Percentiles rank a stretch among this genome's conserved stretches.
These are phyloP conservation scores for Argentina silus DNA, from an alignment of 2,797 vertebrate genomes.

Conservation along the genomic window DNA sequence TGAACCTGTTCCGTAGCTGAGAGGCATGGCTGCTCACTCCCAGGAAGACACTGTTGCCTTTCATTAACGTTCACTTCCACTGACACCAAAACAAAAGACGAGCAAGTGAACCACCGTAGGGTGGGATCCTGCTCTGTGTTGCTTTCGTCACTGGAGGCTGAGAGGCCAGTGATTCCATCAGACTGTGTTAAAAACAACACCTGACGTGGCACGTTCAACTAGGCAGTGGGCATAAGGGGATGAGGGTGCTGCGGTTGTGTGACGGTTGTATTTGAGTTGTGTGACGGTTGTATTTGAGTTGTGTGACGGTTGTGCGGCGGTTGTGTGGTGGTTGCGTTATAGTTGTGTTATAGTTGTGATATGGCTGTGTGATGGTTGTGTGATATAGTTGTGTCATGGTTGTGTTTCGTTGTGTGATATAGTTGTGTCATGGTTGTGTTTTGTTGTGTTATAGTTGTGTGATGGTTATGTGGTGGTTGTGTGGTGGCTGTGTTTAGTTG, in stretches of 20 bases:
- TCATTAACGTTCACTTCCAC: not conserved
- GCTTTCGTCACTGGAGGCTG: not conserved
- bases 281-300: no score
- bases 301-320: no score
- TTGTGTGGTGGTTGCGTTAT: no score
- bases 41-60: slow-evolving; percentile 25
- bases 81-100: not conserved
- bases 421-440: not conserved
- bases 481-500: not conserved
- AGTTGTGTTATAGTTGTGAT: no score
- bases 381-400: not conserved
- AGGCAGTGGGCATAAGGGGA: no score
- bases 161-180: no score
- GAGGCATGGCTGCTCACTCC: slow-evolving; percentile 21
- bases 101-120: not conserved
- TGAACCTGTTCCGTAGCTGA: slow-evolving; percentile 23
- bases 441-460: not conserved
- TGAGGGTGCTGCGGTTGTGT: no score
- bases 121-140: no score
- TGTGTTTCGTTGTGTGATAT: not conserved
- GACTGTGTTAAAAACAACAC: no score
- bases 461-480: not conserved
- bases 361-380: not conserved
- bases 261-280: no score
- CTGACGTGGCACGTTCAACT: no score